Conservation (phyloP, 2,888 invertebrate genomes). For the Drosophila sordidula region DNA sequence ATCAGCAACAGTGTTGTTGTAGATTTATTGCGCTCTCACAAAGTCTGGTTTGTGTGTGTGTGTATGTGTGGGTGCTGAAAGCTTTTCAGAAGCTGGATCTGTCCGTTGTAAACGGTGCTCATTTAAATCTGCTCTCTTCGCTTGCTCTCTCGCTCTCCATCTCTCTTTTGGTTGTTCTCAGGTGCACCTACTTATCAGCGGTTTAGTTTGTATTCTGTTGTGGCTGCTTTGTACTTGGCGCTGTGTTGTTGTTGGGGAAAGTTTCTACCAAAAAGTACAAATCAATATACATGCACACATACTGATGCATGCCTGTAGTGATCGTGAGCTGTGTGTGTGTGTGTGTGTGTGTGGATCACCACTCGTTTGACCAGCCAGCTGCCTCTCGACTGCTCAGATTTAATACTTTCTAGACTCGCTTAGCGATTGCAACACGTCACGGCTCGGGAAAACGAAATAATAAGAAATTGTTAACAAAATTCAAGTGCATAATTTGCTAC, state of each 20-base stretch:
- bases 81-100: constrained; percentile 7
- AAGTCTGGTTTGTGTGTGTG: not conserved
- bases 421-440: constrained; percentile 71
- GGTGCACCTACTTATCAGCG: constrained; percentile 58
- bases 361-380: constrained; percentile 73
- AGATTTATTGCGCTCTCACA: not conserved
- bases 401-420: constrained; percentile 76
- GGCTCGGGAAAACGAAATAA: constrained; percentile 35
- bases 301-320: constrained; percentile 16
- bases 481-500: constrained; percentile 4
- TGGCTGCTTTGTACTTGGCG: constrained; percentile 31
- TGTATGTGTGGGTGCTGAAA: not conserved
- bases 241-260: constrained; percentile 61
- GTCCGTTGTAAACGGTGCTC: not conserved
- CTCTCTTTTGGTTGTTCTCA: constrained; percentile 26
- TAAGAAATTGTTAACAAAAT: constrained; percentile 5
- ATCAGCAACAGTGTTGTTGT: constrained; percentile 2
- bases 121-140: not conserved
- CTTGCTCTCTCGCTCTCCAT: constrained; percentile 7
- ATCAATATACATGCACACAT: constrained; percentile 1
- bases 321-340: constrained; percentile 29
- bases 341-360: constrained; percentile 31
- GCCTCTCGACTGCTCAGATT: constrained; percentile 51
- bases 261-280: constrained; percentile 53
- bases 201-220: constrained; percentile 46